These are phyloP conservation scores for Condylura cristata DNA, from an alignment of 2,113 vertebrate species.

Conservation along the genomic window DNA sequence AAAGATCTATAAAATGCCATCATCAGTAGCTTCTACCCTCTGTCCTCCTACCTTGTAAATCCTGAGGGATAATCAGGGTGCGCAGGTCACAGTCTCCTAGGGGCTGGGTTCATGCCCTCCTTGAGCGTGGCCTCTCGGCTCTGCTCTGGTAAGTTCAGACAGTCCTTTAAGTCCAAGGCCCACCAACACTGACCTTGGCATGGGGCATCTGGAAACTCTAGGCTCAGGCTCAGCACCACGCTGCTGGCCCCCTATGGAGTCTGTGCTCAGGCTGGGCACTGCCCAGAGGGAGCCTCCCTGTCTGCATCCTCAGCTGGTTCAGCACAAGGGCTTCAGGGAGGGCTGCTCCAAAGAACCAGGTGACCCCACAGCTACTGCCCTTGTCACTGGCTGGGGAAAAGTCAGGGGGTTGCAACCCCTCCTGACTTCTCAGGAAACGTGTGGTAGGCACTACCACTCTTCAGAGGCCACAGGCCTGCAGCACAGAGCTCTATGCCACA, in stretches of 20 bases:
- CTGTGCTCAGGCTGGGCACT: background rate
- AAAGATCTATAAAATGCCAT: slow-evolving; percentile 50
- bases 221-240: background rate
- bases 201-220: background rate
- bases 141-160: background rate
- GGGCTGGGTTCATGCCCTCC: background rate
- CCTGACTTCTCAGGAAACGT: background rate
- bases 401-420: background rate
- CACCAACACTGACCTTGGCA: background rate
- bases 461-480: background rate
- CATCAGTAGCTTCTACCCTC: background rate
- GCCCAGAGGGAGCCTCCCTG: background rate
- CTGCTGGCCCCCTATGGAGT: too few species aligned
- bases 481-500: background rate
- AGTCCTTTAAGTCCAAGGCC: background rate
- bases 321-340: background rate
- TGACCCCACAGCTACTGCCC: background rate
- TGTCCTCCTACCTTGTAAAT: slow-evolving; percentile 35
- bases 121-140: background rate
- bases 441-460: too few species aligned
- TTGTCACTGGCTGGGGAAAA: too few species aligned
- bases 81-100: background rate
- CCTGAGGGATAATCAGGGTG: background rate
- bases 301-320: background rate
- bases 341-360: background rate